Base-by-base conservation (phyloP, 2,888 invertebrate species). In the Tipula vernalis region DNA sequence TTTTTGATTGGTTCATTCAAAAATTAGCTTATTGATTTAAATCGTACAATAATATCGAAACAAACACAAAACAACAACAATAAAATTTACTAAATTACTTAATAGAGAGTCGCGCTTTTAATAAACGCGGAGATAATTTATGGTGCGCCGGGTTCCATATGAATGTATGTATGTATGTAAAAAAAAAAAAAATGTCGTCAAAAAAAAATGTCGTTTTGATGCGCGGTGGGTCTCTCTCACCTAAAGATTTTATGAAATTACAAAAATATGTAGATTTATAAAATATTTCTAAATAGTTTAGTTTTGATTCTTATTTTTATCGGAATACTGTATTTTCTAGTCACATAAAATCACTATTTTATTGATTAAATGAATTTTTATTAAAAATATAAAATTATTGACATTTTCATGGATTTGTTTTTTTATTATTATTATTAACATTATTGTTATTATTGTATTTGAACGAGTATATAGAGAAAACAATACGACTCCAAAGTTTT, bases 171-270 rank as follows among this genome's bases (percentile, higher is more conserved):
- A n/a, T n/a, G 10, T 28, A 10, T 3, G 2, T 4, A 39, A 5
- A 57, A 57, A 15, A 57, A 15, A 15, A 57, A 57, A 57, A 57
- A 57, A 15, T 57, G 51, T 57, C 51, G 51, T 57, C 51, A 15
- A 15, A 57, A 51, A n/a, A 57, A 71, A 28, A 51, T 51, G n/a
- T 57, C 5, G 71, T 28, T 71, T 71, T 71, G 71, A 71, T 28
- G 71, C 71, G 71, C 71, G 71, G 71, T 71, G 71, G 71, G 71
- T 71, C 71, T 71, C 71, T 71, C 71, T 71, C 71, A 71, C 71
- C 71, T 71, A 71, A 71, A 71, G 28, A 71, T 28, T 28, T 71
- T 28, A 71, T 28, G 28, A 71, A 71, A 71, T 71, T 71, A 71
- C 71, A 71, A 71, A 71, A 71, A 71, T 71, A 71, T 71, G 71